Percentiles rank a stretch among this genome's conserved stretches.
phyloP scores from a whole-genome alignment of 2,888 invertebrate genomes.

The Drosophila paramelanica region DNA sequence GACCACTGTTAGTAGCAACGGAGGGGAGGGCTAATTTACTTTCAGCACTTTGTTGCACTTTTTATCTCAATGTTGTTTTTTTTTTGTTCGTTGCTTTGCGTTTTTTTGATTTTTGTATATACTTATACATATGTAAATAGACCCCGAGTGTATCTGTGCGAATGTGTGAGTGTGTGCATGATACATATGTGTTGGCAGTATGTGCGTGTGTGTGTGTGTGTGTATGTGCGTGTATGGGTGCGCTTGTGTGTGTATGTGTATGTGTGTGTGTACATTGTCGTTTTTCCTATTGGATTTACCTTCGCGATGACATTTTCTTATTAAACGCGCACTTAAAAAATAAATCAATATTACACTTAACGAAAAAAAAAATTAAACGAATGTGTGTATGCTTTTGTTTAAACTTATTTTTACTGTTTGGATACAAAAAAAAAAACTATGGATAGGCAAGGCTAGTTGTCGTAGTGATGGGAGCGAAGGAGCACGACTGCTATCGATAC shows the following conservation, averaged over 20 bases:
- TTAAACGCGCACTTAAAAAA: conserved; percentile 77
- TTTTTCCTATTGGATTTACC: conserved; percentile 76
- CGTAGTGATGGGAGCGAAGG: conserved; percentile 58
- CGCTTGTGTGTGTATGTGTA: conserved; percentile 20
- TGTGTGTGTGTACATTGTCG: conserved; percentile 65
- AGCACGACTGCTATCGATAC: conserved; percentile 50
- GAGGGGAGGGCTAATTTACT: conserved; percentile 37
- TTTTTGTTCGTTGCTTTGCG: conserved; percentile 34
- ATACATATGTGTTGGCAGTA: background rate
- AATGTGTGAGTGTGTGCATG: conserved; percentile 23
- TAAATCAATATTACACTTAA: conserved; percentile 73
- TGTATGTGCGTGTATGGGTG: conserved; percentile 27
- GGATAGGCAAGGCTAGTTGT: conserved; percentile 68
- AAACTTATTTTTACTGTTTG: conserved; percentile 75
- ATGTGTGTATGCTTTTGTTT: conserved; percentile 70
- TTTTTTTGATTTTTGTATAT: conserved; percentile 64
- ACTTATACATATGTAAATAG: conserved; percentile 76
- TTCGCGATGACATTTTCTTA: conserved; percentile 84
- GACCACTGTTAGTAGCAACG: conserved; percentile 6
- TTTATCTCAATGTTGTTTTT: conserved; percentile 59
- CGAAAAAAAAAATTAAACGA: conserved; percentile 71
- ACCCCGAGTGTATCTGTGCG: conserved; percentile 59
- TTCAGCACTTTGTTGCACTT: conserved; percentile 58
- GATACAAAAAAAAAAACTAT: conserved; percentile 72
- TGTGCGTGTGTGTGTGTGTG: conserved; percentile 26